Conservation (phyloP, 2,888 invertebrate species). For the Minunthozetes semirufus region DNA sequence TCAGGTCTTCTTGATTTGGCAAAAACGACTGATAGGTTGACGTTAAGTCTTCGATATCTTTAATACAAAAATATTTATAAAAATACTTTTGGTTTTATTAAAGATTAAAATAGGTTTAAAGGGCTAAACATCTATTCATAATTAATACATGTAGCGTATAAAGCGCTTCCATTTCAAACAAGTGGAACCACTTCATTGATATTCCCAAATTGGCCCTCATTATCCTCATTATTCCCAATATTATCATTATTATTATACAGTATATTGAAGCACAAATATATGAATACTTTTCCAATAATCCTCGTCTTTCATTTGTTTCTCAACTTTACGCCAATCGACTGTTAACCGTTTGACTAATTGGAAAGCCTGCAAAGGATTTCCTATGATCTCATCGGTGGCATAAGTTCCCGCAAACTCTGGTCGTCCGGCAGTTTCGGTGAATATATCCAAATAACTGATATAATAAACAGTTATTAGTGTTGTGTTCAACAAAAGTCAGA, state of each 20-base stretch:
- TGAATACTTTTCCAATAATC: slow-evolving; percentile 35
- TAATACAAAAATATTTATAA: neutral
- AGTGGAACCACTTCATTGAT: neutral
- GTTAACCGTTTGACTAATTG: slow-evolving; percentile 47
- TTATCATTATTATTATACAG: neutral
- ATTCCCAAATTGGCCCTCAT: neutral
- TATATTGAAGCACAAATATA: neutral
- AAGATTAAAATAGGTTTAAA: too few relatives aligned
- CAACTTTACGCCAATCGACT: slow-evolving; percentile 46
- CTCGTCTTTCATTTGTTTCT: slow-evolving; percentile 43
- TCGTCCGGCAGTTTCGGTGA: slow-evolving; percentile 37
- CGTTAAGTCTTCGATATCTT: slow-evolving; percentile 42
- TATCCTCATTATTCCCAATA: neutral
- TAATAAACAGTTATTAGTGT: neutral
- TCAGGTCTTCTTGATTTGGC: slow-evolving; percentile 66
- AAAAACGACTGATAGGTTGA: slow-evolving; percentile 41
- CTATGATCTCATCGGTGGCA: slow-evolving; percentile 43
- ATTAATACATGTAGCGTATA: too few relatives aligned
- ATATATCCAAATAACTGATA: slow-evolving; percentile 40
- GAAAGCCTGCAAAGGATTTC: slow-evolving; percentile 48
- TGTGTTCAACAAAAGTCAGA: neutral
- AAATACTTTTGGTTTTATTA: too few relatives aligned
- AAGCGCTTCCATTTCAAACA: too few relatives aligned
- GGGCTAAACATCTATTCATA: too few relatives aligned
- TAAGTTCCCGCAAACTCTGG: slow-evolving; percentile 36